phyloP scores from a whole-genome alignment of 2,113 vertebrate species.

The Rhizomys pruinosus region DNA sequence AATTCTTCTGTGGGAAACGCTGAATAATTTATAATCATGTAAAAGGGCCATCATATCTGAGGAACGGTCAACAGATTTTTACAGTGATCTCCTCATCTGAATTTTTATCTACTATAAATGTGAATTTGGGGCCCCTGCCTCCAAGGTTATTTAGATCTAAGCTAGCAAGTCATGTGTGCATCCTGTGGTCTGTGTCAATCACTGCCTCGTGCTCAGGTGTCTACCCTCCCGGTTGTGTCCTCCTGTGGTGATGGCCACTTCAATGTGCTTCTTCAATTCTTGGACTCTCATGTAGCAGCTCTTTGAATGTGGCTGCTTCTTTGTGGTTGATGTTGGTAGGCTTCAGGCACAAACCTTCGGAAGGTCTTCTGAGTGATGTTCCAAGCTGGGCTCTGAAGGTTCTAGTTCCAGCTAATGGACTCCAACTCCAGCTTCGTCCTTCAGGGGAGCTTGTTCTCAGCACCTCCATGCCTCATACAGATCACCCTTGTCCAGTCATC shows the following conservation, averaged over 20 bases:
- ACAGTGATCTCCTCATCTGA: not conserved
- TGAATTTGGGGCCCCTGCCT: not conserved
- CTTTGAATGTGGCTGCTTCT: not conserved
- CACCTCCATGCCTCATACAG: not conserved
- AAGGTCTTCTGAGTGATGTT: not conserved
- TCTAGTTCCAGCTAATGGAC: not conserved
- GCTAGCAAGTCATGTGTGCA: not conserved
- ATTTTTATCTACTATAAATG: not conserved
- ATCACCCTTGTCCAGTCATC: not conserved
- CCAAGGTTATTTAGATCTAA: not conserved
- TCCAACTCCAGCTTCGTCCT: not conserved
- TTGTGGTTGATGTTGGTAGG: not conserved
- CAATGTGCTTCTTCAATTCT: not conserved
- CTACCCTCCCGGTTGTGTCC: not conserved
- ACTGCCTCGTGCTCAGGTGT: not conserved
- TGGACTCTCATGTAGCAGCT: not conserved
- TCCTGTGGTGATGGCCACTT: not conserved
- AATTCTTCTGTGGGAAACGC: not conserved
- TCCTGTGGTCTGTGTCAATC: no score
- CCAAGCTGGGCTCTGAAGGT: not conserved
- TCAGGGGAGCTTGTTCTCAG: not conserved
- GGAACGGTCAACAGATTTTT: not conserved
- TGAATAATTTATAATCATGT: not conserved
- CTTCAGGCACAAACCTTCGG: not conserved
- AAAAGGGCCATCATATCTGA: not conserved